phyloP scores from a whole-genome alignment of 2,113 vertebrate species.

The Takifugu bimaculatus region DNA sequence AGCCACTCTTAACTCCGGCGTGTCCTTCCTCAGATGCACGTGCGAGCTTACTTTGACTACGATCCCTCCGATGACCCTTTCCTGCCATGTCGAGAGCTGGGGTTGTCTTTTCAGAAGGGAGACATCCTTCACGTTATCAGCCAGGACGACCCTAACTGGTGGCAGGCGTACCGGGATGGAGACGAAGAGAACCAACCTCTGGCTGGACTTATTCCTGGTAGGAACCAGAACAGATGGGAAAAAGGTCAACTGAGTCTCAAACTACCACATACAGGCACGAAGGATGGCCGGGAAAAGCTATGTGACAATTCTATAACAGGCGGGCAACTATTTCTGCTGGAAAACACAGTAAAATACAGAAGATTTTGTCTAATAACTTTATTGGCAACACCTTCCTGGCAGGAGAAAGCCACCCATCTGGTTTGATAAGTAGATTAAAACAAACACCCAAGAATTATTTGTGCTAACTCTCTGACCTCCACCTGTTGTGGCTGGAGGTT shows the following conservation, averaged over 20 bases:
- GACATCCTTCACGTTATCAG: slow-evolving; percentile 96
- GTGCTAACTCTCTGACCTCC: slow-evolving; percentile 40
- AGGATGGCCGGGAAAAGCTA: no score
- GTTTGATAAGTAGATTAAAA: slow-evolving; percentile 51
- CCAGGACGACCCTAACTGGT: slow-evolving; percentile 97
- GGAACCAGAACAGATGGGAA: slow-evolving; percentile 3
- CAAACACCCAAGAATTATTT: slow-evolving; percentile 47
- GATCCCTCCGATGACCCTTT: slow-evolving; percentile 95
- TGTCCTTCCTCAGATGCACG: slow-evolving; percentile 80
- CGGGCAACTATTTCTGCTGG: background rate
- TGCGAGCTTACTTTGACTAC: slow-evolving; percentile 93
- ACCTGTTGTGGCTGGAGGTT: slow-evolving; percentile 36
- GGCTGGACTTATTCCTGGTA: slow-evolving; percentile 95
- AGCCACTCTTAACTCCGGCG: background rate
- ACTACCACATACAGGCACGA: no score
- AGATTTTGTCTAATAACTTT: slow-evolving; percentile 11
- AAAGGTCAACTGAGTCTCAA: no score
- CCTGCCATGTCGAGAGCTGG: slow-evolving; percentile 90
- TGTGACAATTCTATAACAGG: no score
- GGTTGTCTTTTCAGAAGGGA: slow-evolving; percentile 92
- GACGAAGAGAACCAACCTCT: slow-evolving; percentile 93
- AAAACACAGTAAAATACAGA: background rate
- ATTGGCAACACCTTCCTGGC: slow-evolving; percentile 18
- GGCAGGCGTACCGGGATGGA: slow-evolving; percentile 95
- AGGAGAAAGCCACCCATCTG: slow-evolving; percentile 38